Conservation (phyloP, 2,113 vertebrate genomes). For the Ammodytes dubius region DNA sequence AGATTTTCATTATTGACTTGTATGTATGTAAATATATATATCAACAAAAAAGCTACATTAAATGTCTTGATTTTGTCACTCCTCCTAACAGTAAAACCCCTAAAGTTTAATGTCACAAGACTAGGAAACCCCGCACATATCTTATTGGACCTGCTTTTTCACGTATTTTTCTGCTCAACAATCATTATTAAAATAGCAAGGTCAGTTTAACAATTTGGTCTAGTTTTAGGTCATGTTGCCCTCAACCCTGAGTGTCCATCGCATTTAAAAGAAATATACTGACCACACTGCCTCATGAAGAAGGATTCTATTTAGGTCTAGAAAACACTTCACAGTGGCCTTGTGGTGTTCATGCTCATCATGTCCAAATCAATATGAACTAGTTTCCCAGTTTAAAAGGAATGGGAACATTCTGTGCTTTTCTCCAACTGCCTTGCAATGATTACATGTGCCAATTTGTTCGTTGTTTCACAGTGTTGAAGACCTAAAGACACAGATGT, state of each 20-base stretch:
- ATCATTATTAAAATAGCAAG: background rate
- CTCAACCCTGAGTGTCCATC: background rate
- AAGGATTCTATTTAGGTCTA: background rate
- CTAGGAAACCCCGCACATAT: background rate
- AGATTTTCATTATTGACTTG: background rate
- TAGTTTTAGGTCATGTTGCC: background rate
- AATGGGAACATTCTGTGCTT: background rate
- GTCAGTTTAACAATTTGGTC: background rate
- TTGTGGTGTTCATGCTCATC: background rate
- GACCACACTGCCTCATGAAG: background rate
- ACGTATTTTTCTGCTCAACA: background rate
- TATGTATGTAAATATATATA: too few relatives aligned
- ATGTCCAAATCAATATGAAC: background rate
- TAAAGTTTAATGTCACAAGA: background rate
- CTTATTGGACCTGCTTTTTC: background rate
- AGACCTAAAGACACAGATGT: background rate
- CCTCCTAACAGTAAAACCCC: too few relatives aligned
- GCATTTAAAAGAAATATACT: too few relatives aligned
- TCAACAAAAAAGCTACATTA: too few relatives aligned
- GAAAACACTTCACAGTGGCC: background rate
- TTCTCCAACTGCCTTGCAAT: background rate
- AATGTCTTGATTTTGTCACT: too few relatives aligned
- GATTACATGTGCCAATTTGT: background rate
- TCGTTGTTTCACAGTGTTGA: background rate
- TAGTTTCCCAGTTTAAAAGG: background rate